Percentiles rank a stretch among this genome's conserved stretches.
These are phyloP conservation scores for Alca torda DNA, from an alignment of 2,797 vertebrate genomes.

Conservation along the genomic window DNA sequence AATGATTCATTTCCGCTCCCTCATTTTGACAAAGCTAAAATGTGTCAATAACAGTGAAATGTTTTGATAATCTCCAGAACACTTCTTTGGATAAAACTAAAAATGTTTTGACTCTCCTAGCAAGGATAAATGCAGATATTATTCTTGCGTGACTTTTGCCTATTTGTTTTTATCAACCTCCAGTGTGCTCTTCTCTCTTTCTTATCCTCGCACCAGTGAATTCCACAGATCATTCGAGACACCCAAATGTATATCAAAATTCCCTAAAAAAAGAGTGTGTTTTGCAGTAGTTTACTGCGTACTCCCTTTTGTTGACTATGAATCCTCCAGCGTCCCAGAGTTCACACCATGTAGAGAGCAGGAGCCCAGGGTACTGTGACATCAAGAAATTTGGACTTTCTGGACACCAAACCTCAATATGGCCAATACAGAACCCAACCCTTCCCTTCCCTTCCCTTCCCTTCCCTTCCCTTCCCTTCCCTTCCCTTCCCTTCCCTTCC, in stretches of 20 bases:
- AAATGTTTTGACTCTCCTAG: not conserved
- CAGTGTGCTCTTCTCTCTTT: not conserved
- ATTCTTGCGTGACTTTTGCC: not conserved
- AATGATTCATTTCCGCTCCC: not conserved
- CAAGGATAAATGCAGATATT: not conserved
- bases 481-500: not conserved
- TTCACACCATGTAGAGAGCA: not conserved
- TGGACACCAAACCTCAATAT: not conserved
- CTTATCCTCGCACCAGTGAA: not conserved
- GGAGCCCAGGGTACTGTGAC: not conserved
- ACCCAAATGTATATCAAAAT: not conserved
- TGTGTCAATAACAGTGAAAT: not conserved
- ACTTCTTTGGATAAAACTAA: not conserved
- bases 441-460: not conserved
- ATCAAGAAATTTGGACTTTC: not conserved
- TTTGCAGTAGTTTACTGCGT: not conserved
- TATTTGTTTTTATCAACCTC: not conserved
- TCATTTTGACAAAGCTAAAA: not conserved
- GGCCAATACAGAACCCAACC: not conserved
- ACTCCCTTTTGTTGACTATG: not conserved
- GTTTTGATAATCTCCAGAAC: slow-evolving; percentile 8
- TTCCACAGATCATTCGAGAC: not conserved
- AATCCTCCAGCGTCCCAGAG: not conserved
- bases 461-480: too few species aligned
- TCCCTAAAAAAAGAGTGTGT: not conserved